Conservation (phyloP, 2,797 vertebrate genomes). For the Myotis planiceps region DNA sequence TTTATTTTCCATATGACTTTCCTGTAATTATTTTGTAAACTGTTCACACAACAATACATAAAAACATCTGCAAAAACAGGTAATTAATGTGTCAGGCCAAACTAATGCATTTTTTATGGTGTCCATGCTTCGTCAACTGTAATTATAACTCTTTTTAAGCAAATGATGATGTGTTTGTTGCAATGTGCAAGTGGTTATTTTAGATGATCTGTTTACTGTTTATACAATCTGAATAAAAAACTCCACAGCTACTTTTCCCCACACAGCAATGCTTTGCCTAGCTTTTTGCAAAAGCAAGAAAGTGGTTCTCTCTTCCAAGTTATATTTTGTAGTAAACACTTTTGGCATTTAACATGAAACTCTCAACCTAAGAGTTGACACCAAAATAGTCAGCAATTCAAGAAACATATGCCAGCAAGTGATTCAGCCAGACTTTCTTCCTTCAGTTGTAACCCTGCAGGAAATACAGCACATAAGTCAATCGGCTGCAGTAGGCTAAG, state of each 20-base stretch:
- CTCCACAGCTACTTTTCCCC: conserved; percentile 85
- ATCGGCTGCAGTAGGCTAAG: not conserved
- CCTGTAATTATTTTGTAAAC: conserved; percentile 95
- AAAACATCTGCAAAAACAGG: conserved; percentile 99
- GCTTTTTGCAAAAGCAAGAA: conserved; percentile 68
- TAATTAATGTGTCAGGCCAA: conserved; percentile 98
- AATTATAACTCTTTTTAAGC: conserved; percentile 95
- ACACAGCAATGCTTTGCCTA: conserved; percentile 80
- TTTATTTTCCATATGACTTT: conserved; percentile 96
- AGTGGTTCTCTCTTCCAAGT: conserved; percentile 74
- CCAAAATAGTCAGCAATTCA: conserved; percentile 77
- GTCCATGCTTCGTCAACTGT: conserved; percentile 93
- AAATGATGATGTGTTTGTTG: conserved; percentile 95
- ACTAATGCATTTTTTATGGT: conserved; percentile 96
- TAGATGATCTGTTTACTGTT: conserved; percentile 91
- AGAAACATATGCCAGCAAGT: conserved; percentile 63
- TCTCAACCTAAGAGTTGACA: conserved; percentile 77
- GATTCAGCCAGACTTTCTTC: not conserved
- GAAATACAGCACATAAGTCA: not conserved
- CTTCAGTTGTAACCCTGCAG: not conserved
- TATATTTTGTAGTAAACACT: conserved; percentile 80
- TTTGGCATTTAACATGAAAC: conserved; percentile 79
- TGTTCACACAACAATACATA: conserved; percentile 96
- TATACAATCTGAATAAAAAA: conserved; percentile 90
- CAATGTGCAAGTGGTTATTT: conserved; percentile 93